Percentiles rank a stretch among this genome's conserved stretches.
Conservation (phyloP, 2,888 invertebrate genomes). For the Phengaris alcon region DNA sequence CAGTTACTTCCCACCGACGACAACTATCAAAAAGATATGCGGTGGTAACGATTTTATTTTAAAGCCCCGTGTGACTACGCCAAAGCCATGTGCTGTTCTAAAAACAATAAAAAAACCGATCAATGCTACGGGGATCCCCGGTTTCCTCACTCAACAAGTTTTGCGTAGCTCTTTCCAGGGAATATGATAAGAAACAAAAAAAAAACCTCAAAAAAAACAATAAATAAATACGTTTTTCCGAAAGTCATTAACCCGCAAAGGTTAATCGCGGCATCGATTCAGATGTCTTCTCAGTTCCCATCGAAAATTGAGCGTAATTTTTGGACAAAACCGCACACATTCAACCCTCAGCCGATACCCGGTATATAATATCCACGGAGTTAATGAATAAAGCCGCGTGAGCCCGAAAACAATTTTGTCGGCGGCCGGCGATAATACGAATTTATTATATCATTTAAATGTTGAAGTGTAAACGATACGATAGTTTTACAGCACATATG, state of each 20-base stretch:
- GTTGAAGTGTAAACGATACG: constrained; percentile 61
- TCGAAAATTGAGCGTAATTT: constrained; percentile 23
- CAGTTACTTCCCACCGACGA: constrained; percentile 43
- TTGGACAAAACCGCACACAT: constrained; percentile 30
- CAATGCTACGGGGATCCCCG: not conserved
- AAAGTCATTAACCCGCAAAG: constrained; percentile 13
- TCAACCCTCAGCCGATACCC: constrained; percentile 34
- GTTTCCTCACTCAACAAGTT: not conserved
- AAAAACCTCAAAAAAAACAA: not conserved
- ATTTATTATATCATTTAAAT: constrained; percentile 75
- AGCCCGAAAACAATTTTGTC: constrained; percentile 68
- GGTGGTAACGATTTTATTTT: constrained; percentile 54
- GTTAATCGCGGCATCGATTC: constrained; percentile 21
- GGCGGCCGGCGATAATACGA: constrained; percentile 64
- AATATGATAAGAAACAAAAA: not conserved
- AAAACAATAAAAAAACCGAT: constrained; percentile 16
- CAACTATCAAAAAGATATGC: constrained; percentile 54
- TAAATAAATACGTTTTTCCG: not conserved
- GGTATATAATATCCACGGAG: constrained; percentile 55
- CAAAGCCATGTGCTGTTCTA: not conserved
- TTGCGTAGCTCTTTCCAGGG: not conserved
- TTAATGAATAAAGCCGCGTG: constrained; percentile 66
- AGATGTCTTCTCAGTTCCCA: constrained; percentile 12
- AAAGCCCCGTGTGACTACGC: constrained; percentile 43
- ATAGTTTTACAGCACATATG: constrained; percentile 44